A percentile compares a stretch with the other conserved stretches of the same genome.
These are phyloP conservation scores for Hippocampus mohnikei DNA, from an alignment of 2,113 vertebrate genomes.

Conservation along the genomic window DNA sequence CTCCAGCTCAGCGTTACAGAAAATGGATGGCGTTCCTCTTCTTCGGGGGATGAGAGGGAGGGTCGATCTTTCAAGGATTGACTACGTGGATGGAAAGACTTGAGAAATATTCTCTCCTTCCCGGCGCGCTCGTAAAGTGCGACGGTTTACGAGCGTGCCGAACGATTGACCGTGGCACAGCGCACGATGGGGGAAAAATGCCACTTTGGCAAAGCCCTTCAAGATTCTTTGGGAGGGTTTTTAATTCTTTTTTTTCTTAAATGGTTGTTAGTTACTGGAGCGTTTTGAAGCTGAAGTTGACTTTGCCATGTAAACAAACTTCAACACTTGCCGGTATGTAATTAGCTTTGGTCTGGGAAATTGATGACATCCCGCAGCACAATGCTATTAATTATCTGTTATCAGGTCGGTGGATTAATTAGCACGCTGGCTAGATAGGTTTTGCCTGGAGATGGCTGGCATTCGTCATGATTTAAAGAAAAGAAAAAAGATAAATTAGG, in stretches of 20 bases:
- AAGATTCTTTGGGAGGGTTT: background rate
- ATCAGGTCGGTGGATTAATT: slow-evolving; percentile 63
- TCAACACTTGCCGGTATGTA: slow-evolving; percentile 23
- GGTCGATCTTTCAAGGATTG: slow-evolving; percentile 9
- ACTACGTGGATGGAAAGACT: background rate
- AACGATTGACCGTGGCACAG: background rate
- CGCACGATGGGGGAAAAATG: background rate
- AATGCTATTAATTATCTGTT: slow-evolving; percentile 67
- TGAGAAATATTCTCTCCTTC: background rate
- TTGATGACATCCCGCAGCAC: slow-evolving; percentile 56
- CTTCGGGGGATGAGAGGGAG: background rate
- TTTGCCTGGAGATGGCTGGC: slow-evolving; percentile 42
- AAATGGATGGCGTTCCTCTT: slow-evolving; percentile 1
- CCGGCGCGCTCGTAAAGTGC: background rate
- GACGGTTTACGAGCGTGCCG: background rate
- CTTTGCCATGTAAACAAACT: background rate
- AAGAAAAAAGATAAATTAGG: no score
- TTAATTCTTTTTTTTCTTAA: background rate
- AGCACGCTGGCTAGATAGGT: slow-evolving; percentile 51
- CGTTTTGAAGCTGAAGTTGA: background rate
- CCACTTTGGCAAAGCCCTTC: background rate
- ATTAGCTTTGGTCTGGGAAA: slow-evolving; percentile 42
- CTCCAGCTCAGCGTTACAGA: background rate
- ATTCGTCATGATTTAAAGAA: slow-evolving; percentile 33
- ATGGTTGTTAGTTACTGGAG: background rate